These are phyloP conservation scores for Rhineura floridana DNA, from an alignment of 2,113 vertebrate genomes.

Conservation along the genomic window DNA sequence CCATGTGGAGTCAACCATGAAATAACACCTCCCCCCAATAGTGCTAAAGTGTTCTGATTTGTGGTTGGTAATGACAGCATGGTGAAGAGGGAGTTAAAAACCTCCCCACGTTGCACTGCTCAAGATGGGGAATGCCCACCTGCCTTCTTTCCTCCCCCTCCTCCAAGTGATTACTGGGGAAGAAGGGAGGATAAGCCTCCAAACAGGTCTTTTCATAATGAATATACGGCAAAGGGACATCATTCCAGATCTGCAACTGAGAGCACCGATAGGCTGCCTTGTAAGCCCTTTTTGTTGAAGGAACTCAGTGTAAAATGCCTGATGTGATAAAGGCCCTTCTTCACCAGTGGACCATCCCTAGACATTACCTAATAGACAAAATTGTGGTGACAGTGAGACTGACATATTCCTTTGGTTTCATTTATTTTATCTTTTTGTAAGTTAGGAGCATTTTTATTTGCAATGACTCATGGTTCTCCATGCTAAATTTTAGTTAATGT, in stretches of 20 bases:
- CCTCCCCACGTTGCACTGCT: not conserved
- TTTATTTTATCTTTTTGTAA: too few relatives aligned
- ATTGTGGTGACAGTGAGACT: not conserved
- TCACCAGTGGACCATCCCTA: not conserved
- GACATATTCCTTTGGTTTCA: not conserved
- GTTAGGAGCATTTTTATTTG: not conserved
- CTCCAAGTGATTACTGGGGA: not conserved
- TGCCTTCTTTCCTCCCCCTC: not conserved
- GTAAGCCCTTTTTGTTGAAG: not conserved
- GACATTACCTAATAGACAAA: conserved; percentile 5
- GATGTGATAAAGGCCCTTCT: not conserved
- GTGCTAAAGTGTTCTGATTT: not conserved
- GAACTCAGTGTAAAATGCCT: not conserved
- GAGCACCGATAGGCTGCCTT: too few relatives aligned
- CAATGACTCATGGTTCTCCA: not conserved
- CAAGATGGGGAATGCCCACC: not conserved
- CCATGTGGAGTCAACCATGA: not conserved
- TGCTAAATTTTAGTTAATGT: not conserved
- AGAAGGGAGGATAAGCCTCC: not conserved
- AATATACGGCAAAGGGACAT: not conserved
- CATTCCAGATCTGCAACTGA: not conserved
- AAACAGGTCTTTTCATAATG: not conserved
- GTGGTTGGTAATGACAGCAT: not conserved
- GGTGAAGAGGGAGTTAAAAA: not conserved
- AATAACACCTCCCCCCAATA: not conserved